Percentiles rank a stretch among this genome's conserved stretches.
Conservation (phyloP, 2,797 vertebrate genomes). For the Hippopotamyrus pictus region DNA sequence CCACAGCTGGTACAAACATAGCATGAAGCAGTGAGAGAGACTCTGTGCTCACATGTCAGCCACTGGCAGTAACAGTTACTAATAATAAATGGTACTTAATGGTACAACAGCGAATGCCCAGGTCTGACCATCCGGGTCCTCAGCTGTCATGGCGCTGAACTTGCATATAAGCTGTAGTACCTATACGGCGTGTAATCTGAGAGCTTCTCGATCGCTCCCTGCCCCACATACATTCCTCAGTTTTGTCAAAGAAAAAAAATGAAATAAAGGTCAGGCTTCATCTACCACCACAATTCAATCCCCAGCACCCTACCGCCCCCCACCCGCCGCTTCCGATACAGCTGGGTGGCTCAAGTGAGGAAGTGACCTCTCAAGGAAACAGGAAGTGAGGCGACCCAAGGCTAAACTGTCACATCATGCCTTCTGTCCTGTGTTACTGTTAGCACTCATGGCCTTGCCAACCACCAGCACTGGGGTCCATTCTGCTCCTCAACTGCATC, state of each 20-base stretch:
- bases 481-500: neutral
- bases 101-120: neutral
- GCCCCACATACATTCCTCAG: neutral
- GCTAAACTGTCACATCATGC: slow-evolving; percentile 35
- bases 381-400: slow-evolving; percentile 62
- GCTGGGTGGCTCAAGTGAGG: slow-evolving; percentile 55
- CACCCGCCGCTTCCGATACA: slow-evolving; percentile 52
- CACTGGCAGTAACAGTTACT: neutral
- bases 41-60: neutral
- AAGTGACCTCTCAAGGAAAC: slow-evolving; percentile 67
- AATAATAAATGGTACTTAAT: neutral
- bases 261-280: slow-evolving; percentile 6
- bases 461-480: neutral
- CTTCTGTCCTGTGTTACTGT: slow-evolving; percentile 35
- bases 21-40: neutral
- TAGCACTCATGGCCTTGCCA: neutral
- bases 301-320: neutral
- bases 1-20: neutral
- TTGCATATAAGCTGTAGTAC: neutral
- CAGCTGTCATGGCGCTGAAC: neutral
- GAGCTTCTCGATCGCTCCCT: neutral
- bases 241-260: neutral
- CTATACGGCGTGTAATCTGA: neutral
- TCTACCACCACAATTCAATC: neutral
- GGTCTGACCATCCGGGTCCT: neutral